These are phyloP conservation scores for Palythoa grandiflora DNA, from an alignment of 92 coral and sea anemone species.

Conservation along the genomic window DNA sequence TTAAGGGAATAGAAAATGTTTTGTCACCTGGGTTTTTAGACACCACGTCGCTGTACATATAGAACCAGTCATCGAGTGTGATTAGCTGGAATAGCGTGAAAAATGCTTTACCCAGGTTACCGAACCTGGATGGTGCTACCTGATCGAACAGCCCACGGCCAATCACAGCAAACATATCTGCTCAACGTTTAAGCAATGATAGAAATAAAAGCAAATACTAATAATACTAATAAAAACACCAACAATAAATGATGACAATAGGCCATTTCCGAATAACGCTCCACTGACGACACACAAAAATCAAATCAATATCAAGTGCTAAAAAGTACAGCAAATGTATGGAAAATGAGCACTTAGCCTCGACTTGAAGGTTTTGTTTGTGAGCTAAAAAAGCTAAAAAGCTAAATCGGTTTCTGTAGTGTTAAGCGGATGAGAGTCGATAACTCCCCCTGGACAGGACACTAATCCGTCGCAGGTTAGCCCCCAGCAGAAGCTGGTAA, in stretches of 20 bases:
- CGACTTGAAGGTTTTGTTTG: no score
- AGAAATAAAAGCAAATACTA: neutral
- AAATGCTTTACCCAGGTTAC: conserved; percentile 91
- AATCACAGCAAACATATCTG: conserved; percentile 99
- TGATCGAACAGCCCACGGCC: conserved; percentile 96
- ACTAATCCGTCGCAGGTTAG: no score
- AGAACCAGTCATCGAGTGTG: conserved; percentile 98
- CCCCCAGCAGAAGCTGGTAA: no score
- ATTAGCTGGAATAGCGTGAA: conserved; percentile 96
- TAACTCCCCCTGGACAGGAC: no score
- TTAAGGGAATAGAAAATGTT: no score
- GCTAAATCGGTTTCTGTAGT: no score
- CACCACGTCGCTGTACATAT: conserved; percentile 95
- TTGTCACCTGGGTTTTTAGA: conserved; percentile 78
- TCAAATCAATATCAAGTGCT: no score
- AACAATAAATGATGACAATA: neutral
- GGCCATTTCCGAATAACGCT: no score
- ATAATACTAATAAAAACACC: neutral
- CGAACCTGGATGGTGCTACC: conserved; percentile 90
- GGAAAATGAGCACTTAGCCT: no score
- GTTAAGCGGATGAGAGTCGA: no score
- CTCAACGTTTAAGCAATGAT: neutral
- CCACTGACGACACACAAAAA: neutral
- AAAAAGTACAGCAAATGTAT: no score
- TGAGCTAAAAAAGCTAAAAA: no score